Evolutionary conservation across 1,140 invertebrate genomes (phyloP).

Genomic region (Aphelenchoides besseyi): DNA sequence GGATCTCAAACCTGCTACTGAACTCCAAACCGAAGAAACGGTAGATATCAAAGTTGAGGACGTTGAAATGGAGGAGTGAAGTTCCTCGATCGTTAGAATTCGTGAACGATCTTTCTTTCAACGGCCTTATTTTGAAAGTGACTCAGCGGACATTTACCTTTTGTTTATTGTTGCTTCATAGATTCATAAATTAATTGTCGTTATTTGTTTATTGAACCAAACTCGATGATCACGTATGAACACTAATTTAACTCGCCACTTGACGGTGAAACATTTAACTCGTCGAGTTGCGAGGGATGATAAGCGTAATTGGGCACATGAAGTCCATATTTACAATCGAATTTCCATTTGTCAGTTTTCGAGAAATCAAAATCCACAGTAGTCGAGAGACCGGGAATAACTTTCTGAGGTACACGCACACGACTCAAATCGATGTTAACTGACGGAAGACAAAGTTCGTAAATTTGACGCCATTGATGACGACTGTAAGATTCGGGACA

Average conservation of each 20-base stretch:
- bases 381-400: conserved; percentile 5
- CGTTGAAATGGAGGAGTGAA: neutral
- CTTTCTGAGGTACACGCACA: conserved; percentile 13
- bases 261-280: no score
- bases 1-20: neutral
- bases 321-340: conserved; percentile 51
- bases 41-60: neutral
- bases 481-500: conserved; percentile 43
- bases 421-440: conserved; percentile 53
- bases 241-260: no score
- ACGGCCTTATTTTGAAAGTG: no score
- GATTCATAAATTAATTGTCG: no score
- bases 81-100: no score
- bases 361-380: conserved; percentile 37
- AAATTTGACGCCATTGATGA: conserved; percentile 51
- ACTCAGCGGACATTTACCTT: no score
- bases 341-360: conserved; percentile 55
- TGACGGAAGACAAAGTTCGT: conserved; percentile 59
- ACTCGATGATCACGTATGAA: no score
- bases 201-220: no score
- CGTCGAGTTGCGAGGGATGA: conserved; percentile 34
- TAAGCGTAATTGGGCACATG: conserved; percentile 51
- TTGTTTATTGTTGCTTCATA: no score
- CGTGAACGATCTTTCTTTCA: no score
- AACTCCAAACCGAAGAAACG: neutral